Percentiles rank a stretch among this genome's conserved stretches.
Conservation (phyloP, 1,140 invertebrate genomes). For the Argopecten irradians region DNA sequence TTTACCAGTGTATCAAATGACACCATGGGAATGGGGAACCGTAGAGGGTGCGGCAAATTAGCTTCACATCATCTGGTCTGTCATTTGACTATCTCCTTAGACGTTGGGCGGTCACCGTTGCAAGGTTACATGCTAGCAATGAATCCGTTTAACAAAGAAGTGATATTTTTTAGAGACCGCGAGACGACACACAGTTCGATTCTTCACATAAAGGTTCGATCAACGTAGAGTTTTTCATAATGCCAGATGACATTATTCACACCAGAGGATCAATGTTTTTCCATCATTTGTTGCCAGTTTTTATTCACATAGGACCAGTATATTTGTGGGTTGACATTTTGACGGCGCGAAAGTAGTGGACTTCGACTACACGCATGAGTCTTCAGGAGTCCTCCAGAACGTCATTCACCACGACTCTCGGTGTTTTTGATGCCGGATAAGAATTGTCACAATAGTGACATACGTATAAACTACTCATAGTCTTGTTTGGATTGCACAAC, state of each 20-base stretch:
- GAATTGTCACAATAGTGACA: constrained; percentile 47
- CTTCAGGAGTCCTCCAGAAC: constrained; percentile 44
- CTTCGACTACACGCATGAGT: constrained; percentile 41
- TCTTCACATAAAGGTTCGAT: constrained; percentile 39
- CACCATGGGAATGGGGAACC: constrained; percentile 50
- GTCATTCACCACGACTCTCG: constrained; percentile 48
- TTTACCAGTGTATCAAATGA: constrained; percentile 43
- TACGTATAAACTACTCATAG: too few relatives aligned
- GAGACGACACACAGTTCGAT: constrained; percentile 7
- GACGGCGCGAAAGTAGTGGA: constrained; percentile 52
- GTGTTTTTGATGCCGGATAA: constrained; percentile 43
- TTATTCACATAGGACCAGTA: constrained; percentile 49
- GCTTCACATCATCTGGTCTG: constrained; percentile 46
- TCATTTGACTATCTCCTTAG: constrained; percentile 44
- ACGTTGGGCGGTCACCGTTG: constrained; percentile 33
- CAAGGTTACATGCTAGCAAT: constrained; percentile 46
- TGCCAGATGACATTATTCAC: constrained; percentile 47
- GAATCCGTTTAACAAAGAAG: constrained; percentile 40
- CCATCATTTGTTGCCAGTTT: constrained; percentile 48
- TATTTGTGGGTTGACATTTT: constrained; percentile 54
- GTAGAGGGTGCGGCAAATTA: constrained; percentile 37
- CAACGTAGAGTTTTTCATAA: constrained; percentile 49
- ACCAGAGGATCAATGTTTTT: constrained; percentile 47
- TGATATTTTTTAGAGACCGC: constrained; percentile 17
- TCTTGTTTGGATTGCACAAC: constrained; percentile 38